These are phyloP conservation scores for Paratilapia polleni DNA, from an alignment of 2,113 vertebrate species.

Conservation along the genomic window DNA sequence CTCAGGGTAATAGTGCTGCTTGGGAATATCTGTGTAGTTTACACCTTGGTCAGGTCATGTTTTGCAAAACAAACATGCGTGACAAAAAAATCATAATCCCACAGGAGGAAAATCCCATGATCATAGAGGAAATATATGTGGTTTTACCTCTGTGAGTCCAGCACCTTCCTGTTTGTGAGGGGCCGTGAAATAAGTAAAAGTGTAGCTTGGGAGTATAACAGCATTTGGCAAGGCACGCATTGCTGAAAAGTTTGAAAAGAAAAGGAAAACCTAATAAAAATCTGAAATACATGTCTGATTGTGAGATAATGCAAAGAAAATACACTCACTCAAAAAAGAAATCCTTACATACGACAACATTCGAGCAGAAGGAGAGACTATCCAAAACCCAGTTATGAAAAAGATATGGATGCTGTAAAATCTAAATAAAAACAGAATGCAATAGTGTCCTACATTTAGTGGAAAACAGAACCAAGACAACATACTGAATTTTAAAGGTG, in stretches of 20 bases:
- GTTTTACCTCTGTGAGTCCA: neutral
- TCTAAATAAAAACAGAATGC: neutral
- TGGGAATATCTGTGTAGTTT: conserved; percentile 4
- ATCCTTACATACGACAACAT: neutral
- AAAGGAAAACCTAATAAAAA: conserved; percentile 13
- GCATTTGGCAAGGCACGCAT: conserved; percentile 32
- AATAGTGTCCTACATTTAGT: neutral
- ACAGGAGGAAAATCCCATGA: neutral
- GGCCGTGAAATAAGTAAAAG: conserved; percentile 22
- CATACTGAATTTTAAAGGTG: neutral
- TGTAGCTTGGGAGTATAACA: conserved; percentile 24
- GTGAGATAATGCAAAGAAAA: neutral
- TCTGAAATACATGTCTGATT: conserved; percentile 2
- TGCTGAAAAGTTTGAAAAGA: conserved; percentile 3
- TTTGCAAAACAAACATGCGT: neutral
- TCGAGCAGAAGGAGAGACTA: neutral
- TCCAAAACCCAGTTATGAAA: neutral
- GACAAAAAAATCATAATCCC: neutral
- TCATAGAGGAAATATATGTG: conserved; percentile 2
- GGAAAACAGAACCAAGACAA: neutral
- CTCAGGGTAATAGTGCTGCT: neutral
- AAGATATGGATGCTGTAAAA: neutral
- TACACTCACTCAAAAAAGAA: neutral
- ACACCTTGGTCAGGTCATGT: neutral
- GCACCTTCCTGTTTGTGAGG: neutral